Evolutionary conservation across 2,113 vertebrate genomes (phyloP).

Genomic region (Oenanthe melanoleuca): DNA sequence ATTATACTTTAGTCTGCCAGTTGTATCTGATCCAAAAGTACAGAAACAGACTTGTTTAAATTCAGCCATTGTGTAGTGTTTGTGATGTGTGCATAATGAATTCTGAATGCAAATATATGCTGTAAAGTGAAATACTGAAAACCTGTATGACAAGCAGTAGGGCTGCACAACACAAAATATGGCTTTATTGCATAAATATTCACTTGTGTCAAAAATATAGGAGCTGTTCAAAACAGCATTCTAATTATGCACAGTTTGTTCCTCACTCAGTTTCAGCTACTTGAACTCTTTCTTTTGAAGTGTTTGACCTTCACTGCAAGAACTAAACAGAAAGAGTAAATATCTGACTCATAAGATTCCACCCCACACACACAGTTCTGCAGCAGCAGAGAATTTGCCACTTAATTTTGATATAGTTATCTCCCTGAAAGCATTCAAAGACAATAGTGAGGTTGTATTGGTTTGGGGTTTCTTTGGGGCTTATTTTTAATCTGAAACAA

Average conservation of each 20-base stretch:
- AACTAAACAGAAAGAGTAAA: not conserved
- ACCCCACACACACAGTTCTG: not conserved
- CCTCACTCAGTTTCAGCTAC: not conserved
- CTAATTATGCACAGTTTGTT: constrained; percentile 57
- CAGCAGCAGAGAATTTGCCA: not conserved
- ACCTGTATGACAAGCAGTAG: constrained; percentile 53
- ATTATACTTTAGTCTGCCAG: constrained; percentile 42
- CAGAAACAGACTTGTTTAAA: constrained; percentile 63
- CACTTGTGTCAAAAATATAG: constrained; percentile 29
- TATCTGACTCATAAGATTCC: not conserved
- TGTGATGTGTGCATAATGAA: constrained; percentile 59
- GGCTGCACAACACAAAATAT: constrained; percentile 54
- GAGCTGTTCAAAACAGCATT: constrained; percentile 36
- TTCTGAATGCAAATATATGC: constrained; percentile 54
- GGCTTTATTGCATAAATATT: constrained; percentile 56
- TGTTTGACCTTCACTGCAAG: constrained; percentile 20
- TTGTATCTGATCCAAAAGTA: constrained; percentile 50
- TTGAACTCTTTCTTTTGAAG: constrained; percentile 27
- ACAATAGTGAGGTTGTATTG: not conserved
- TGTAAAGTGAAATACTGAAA: constrained; percentile 52
- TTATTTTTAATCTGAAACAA: not conserved
- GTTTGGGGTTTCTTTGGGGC: not conserved
- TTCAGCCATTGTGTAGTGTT: constrained; percentile 51
- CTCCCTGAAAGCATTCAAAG: not conserved
- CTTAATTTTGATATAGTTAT: not conserved